Conservation (phyloP, 2,888 invertebrate genomes). For the Gerris lacustris region DNA sequence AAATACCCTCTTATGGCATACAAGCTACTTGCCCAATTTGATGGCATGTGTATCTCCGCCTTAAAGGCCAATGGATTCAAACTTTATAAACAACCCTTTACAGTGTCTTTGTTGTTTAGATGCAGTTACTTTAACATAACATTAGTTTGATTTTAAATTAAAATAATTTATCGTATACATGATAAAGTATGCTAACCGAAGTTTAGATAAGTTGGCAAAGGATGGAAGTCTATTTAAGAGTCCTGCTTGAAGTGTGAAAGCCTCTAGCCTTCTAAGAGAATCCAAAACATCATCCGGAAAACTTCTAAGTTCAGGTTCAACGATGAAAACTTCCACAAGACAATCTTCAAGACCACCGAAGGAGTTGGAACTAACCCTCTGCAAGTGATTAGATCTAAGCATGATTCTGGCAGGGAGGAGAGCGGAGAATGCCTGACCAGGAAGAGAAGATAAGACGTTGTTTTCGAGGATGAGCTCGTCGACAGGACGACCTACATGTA, state of each 20-base stretch:
- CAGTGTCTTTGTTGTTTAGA: no score
- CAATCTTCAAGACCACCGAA: conserved; percentile 62
- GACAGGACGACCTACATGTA: conserved; percentile 54
- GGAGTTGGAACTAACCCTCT: conserved; percentile 70
- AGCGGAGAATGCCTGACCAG: conserved; percentile 65
- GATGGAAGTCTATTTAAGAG: conserved; percentile 61
- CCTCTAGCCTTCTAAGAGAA: conserved; percentile 62
- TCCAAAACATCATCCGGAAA: conserved; percentile 66
- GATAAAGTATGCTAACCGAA: conserved; percentile 38
- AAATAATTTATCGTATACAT: no score
- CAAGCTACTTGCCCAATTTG: no score
- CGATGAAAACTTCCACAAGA: conserved; percentile 69
- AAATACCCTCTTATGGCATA: no score
- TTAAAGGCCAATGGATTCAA: no score
- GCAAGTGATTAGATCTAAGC: conserved; percentile 70
- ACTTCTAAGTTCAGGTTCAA: conserved; percentile 67
- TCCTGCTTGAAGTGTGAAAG: conserved; percentile 68
- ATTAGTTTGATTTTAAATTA: no score
- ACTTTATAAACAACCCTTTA: no score
- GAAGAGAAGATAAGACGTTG: conserved; percentile 72
- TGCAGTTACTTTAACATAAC: no score
- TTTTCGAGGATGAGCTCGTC: conserved; percentile 80
- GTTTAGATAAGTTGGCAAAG: conserved; percentile 55
- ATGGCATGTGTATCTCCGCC: no score
- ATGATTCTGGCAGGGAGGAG: conserved; percentile 64